phyloP scores from a whole-genome alignment of 2,797 vertebrate species.

The Salmo trutta region DNA sequence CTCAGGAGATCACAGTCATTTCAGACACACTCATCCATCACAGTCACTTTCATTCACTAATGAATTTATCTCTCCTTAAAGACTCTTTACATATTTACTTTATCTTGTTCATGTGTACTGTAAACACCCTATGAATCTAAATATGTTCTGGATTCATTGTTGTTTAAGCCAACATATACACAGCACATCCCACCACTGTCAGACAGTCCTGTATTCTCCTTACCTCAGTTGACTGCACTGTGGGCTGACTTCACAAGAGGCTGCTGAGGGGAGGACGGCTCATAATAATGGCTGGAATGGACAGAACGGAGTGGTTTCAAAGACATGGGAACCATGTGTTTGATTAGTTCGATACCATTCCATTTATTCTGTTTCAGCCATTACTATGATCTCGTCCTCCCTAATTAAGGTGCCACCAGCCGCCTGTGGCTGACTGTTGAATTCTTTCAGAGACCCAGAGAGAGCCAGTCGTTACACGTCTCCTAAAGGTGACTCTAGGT shows the following conservation, averaged over 20 bases:
- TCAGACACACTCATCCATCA: neutral
- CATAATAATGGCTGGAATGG: too few species aligned
- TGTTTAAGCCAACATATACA: conserved; percentile 22
- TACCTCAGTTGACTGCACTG: conserved; percentile 21
- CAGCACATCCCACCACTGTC: neutral
- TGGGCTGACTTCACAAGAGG: conserved; percentile 7
- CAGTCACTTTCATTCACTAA: too few species aligned
- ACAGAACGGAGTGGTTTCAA: too few species aligned
- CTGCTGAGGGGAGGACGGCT: too few species aligned
- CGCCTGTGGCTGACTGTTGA: conserved; percentile 36
- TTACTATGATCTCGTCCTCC: too few species aligned
- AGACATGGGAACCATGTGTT: too few species aligned
- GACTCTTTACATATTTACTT: neutral
- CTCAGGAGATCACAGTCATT: neutral
- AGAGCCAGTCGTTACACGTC: conserved; percentile 31
- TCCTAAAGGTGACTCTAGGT: conserved; percentile 28
- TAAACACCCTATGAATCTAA: neutral
- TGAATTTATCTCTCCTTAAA: too few species aligned
- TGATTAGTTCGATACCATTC: too few species aligned
- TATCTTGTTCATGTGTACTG: neutral
- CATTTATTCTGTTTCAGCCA: too few species aligned
- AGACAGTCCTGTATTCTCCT: conserved; percentile 6
- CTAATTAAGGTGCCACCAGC: too few species aligned
- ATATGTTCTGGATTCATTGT: neutral
- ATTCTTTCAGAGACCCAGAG: conserved; percentile 32